phyloP scores from a whole-genome alignment of 37 sponge, comb jelly and placozoan species.

The Beroe forskalii region DNA sequence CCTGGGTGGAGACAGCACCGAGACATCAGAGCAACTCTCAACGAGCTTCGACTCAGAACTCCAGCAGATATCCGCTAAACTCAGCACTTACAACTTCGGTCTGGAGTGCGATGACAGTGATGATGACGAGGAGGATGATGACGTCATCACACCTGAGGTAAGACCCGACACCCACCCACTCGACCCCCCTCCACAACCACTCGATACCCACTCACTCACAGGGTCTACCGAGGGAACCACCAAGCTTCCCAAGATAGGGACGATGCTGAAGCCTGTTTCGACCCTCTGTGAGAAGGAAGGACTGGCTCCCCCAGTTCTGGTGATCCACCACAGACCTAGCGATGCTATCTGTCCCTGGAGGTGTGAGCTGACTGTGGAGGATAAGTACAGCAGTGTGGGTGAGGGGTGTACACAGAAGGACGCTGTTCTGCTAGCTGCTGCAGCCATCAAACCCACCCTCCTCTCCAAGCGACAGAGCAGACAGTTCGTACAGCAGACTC shows the following conservation, averaged over 20 bases:
- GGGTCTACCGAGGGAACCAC: background rate
- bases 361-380: constrained; percentile 3
- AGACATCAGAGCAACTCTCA: background rate
- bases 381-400: background rate
- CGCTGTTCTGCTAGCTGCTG: background rate
- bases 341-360: constrained; percentile 17
- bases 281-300: background rate
- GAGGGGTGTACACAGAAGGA: constrained; percentile 24
- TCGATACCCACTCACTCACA: no score
- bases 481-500: constrained; percentile 23
- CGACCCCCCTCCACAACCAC: background rate
- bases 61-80: background rate
- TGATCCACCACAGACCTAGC: background rate
- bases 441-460: background rate
- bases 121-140: constrained; percentile 7
- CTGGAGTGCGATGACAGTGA: background rate
- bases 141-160: background rate
- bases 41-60: background rate
- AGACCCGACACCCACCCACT: background rate
- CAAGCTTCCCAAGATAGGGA: background rate
- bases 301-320: background rate
- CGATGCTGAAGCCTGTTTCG: background rate
- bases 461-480: background rate
- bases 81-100: constrained; percentile 29
- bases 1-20: no score